A percentile compares a stretch with the other conserved stretches of the same genome.
phyloP scores from a whole-genome alignment of 1,140 invertebrate genomes.

The Saxidomus purpurata region DNA sequence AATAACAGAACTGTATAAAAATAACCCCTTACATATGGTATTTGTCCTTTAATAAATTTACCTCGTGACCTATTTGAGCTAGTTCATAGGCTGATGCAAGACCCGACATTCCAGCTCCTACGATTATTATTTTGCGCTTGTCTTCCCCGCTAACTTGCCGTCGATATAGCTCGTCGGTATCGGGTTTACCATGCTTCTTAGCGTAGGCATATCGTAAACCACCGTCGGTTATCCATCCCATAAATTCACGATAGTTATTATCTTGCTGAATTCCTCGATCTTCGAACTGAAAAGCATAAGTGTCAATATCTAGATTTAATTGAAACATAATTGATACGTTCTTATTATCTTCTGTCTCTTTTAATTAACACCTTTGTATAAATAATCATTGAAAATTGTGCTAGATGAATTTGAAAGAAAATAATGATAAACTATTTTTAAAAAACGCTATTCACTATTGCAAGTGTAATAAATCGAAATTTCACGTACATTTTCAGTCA shows the following conservation, averaged over 20 bases:
- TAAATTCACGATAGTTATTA: constrained; percentile 22
- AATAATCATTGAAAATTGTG: too few species aligned
- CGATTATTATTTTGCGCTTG: constrained; percentile 18
- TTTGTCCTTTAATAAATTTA: neutral
- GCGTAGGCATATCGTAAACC: constrained; percentile 44
- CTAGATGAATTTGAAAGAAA: too few species aligned
- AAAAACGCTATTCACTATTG: too few species aligned
- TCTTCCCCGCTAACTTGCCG: neutral
- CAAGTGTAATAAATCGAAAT: too few species aligned
- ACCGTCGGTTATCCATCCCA: constrained; percentile 19
- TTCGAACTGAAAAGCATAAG: neutral
- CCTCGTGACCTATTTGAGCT: constrained; percentile 44
- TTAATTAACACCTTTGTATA: too few species aligned
- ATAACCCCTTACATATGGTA: too few species aligned
- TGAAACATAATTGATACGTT: too few species aligned
- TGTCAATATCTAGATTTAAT: too few species aligned
- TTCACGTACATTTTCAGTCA: too few species aligned
- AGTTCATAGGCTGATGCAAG: constrained; percentile 49
- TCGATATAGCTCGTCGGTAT: neutral
- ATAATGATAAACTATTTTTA: too few species aligned
- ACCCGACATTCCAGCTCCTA: constrained; percentile 52
- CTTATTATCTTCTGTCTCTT: too few species aligned
- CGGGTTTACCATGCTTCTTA: neutral
- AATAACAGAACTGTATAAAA: too few species aligned
- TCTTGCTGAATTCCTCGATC: constrained; percentile 36